Conservation (phyloP, 1,140 invertebrate species). For the Archegozetes longisetosus region DNA sequence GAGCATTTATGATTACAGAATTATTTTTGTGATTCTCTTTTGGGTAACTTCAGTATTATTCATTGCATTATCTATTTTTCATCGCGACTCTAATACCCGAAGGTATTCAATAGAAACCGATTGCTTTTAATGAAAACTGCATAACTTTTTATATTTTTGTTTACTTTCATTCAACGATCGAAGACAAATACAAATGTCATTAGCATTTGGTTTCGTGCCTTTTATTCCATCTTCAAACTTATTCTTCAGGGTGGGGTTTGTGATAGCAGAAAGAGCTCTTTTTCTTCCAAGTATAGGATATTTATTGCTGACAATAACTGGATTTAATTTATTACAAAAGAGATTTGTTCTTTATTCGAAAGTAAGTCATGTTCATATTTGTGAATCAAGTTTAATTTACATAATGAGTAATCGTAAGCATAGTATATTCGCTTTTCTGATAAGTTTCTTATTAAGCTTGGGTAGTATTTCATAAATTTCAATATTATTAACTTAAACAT, state of each 20-base stretch:
- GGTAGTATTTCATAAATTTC: background rate
- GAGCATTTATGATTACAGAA: constrained; percentile 42
- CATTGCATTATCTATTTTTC: background rate
- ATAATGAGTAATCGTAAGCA: background rate
- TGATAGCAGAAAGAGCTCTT: constrained; percentile 82
- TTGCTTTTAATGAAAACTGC: background rate
- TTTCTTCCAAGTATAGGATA: constrained; percentile 91
- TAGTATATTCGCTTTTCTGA: too few species aligned
- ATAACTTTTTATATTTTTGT: constrained; percentile 1
- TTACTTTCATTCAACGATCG: background rate
- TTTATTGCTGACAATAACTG: constrained; percentile 40
- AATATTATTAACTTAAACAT: background rate
- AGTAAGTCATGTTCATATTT: background rate
- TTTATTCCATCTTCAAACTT: constrained; percentile 88
- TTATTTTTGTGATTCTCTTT: background rate
- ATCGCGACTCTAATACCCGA: background rate
- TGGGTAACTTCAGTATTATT: background rate
- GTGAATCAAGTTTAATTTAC: background rate
- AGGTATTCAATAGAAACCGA: background rate
- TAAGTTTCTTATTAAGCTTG: background rate
- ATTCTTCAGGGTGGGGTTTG: constrained; percentile 92
- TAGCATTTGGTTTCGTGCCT: constrained; percentile 52
- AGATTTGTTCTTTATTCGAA: constrained; percentile 1
- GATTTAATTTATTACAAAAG: background rate
- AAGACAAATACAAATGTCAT: constrained; percentile 48